These are phyloP conservation scores for Holothuria glaberrima DNA, from an alignment of 35 echinoderm and acorn worm genomes.

Conservation along the genomic window DNA sequence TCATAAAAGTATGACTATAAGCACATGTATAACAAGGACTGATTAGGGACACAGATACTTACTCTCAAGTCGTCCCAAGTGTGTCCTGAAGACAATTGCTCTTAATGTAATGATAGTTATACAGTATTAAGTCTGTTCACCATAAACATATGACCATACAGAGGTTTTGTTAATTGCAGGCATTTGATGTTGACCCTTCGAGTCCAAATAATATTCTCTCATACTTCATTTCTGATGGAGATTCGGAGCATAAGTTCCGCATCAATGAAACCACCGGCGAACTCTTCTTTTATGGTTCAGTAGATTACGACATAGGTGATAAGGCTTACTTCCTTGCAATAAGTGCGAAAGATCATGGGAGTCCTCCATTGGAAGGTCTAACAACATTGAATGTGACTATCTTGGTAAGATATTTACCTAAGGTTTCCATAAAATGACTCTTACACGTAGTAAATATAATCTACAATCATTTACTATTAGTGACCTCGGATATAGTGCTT, in stretches of 20 bases:
- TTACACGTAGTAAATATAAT: no score
- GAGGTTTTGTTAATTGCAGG: neutral
- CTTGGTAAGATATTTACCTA: slow-evolving; percentile 7
- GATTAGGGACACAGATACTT: no score
- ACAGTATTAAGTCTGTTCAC: no score
- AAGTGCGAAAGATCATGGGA: neutral
- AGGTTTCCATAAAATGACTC: no score
- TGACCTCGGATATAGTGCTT: no score
- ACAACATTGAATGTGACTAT: slow-evolving; percentile 1
- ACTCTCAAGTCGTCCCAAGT: no score
- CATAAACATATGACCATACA: no score
- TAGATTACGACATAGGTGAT: slow-evolving; percentile 1
- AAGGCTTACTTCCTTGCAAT: neutral
- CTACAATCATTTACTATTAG: no score
- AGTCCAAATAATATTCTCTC: neutral
- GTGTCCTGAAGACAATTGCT: no score
- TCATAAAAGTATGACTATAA: no score
- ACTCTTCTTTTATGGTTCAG: neutral
- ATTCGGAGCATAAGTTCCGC: neutral
- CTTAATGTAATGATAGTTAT: no score
- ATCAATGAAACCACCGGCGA: neutral
- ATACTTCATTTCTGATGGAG: neutral
- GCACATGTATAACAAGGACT: no score
- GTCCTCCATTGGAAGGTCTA: neutral
- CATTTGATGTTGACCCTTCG: neutral